Evolutionary conservation across 1,140 invertebrate genomes (phyloP).

Genomic region (Macrosteles quadrilineatus): DNA sequence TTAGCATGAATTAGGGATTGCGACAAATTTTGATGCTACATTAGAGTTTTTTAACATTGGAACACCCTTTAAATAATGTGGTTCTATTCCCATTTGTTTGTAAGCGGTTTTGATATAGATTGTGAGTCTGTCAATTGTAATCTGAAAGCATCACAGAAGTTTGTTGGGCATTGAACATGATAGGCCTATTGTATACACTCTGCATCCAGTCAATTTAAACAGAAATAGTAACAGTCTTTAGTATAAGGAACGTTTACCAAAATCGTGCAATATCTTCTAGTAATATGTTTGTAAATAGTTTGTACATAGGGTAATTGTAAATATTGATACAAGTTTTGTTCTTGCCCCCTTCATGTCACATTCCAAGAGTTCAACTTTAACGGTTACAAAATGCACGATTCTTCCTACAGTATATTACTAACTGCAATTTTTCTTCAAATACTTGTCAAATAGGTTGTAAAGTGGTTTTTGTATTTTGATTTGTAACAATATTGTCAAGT

Average conservation of each 20-base stretch:
- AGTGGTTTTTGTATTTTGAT: background rate
- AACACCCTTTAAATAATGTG: too few relatives aligned
- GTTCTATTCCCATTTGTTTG: too few relatives aligned
- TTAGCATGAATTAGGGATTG: too few relatives aligned
- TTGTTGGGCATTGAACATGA: background rate
- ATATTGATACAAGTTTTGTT: constrained; percentile 8
- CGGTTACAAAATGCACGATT: too few relatives aligned
- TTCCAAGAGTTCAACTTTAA: too few relatives aligned
- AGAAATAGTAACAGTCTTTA: background rate
- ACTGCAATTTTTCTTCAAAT: too few relatives aligned
- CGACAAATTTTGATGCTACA: too few relatives aligned
- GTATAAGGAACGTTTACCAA: background rate
- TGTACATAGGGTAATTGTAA: background rate
- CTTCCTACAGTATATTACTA: too few relatives aligned
- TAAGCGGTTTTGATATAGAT: too few relatives aligned
- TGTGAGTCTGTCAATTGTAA: too few relatives aligned
- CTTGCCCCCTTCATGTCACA: constrained; percentile 2
- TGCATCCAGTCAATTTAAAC: constrained; percentile 1
- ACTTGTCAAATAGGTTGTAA: background rate
- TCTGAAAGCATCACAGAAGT: background rate
- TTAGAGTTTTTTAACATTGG: too few relatives aligned
- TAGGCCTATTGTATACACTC: constrained; percentile 6
- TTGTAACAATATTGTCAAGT: too few relatives aligned
- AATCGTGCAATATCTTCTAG: constrained; percentile 14
- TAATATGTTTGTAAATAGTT: background rate